A percentile compares a stretch with the other conserved stretches of the same genome.
Evolutionary conservation across 1,140 invertebrate species (phyloP).

Genomic region (Zaprionus lachaisei): DNA sequence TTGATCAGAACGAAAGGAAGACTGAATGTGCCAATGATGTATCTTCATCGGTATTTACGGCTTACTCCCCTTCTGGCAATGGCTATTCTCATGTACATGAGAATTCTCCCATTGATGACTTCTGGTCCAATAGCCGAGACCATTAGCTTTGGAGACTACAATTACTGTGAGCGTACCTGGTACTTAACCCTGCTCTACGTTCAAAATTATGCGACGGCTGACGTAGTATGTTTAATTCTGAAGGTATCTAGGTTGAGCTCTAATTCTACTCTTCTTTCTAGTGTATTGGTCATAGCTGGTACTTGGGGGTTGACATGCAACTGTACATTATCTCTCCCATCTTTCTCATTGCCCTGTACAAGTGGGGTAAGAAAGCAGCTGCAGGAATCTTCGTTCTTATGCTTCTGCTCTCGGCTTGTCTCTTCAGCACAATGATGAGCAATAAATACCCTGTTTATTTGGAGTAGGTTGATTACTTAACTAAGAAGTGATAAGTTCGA

Average conservation of each 20-base stretch:
- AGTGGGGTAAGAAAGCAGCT: constrained; percentile 84
- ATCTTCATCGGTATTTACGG: constrained; percentile 69
- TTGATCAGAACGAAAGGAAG: constrained; percentile 51
- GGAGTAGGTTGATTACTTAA: constrained; percentile 20
- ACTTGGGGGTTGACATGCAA: constrained; percentile 93
- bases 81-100: constrained; percentile 24
- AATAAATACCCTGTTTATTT: constrained; percentile 43
- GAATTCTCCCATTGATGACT: constrained; percentile 10
- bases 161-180: constrained; percentile 63
- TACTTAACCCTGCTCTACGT: constrained; percentile 59
- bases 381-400: constrained; percentile 48
- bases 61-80: constrained; percentile 62
- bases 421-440: constrained; percentile 53
- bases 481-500: not conserved
- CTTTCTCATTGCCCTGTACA: constrained; percentile 89
- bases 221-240: constrained; percentile 32
- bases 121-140: constrained; percentile 42
- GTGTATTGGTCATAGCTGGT: constrained; percentile 96
- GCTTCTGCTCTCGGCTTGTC: constrained; percentile 45
- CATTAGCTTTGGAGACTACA: constrained; percentile 24
- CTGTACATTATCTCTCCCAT: constrained; percentile 91
- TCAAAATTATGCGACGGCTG: constrained; percentile 59
- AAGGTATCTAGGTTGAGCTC: too few relatives aligned
- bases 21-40: constrained; percentile 70
- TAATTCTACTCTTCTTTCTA: constrained; percentile 69